Percentiles rank a stretch among this genome's conserved stretches.
These are phyloP conservation scores for Xestia ashworthii DNA, from an alignment of 2,888 invertebrate genomes.

Conservation along the genomic window DNA sequence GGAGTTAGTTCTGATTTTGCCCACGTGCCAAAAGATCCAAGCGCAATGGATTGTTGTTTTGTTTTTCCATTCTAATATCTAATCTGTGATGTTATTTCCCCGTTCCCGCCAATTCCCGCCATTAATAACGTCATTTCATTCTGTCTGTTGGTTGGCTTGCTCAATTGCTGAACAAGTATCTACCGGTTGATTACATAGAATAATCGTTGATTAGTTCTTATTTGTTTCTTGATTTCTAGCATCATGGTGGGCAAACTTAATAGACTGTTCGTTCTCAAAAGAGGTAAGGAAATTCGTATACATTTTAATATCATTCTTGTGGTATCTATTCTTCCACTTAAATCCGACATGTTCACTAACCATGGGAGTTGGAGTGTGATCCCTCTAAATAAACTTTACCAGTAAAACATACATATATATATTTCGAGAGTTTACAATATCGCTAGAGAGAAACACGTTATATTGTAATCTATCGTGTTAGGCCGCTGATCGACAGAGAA, in stretches of 20 bases:
- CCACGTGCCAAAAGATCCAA: not conserved
- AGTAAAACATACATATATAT: not conserved
- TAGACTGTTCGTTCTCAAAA: conserved; percentile 85
- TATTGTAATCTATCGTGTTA: too few species aligned
- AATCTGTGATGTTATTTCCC: not conserved
- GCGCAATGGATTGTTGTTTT: not conserved
- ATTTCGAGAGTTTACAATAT: too few species aligned
- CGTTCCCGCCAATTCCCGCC: conserved; percentile 32
- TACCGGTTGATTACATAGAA: too few species aligned
- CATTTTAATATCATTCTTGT: not conserved
- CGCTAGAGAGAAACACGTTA: too few species aligned
- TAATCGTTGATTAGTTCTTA: not conserved
- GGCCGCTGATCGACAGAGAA: too few species aligned
- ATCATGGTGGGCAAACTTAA: conserved; percentile 83
- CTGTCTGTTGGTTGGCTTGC: not conserved
- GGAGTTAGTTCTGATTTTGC: not conserved
- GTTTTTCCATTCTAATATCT: not conserved
- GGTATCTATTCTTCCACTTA: not conserved
- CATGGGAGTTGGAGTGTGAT: not conserved
- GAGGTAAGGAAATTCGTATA: conserved; percentile 79
- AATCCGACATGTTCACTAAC: not conserved
- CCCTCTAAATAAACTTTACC: too few species aligned
- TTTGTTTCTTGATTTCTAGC: not conserved
- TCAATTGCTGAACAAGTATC: too few species aligned
- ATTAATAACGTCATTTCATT: conserved; percentile 25